These are phyloP conservation scores for Prinia subflava DNA, from an alignment of 2,113 vertebrate species.

Conservation along the genomic window DNA sequence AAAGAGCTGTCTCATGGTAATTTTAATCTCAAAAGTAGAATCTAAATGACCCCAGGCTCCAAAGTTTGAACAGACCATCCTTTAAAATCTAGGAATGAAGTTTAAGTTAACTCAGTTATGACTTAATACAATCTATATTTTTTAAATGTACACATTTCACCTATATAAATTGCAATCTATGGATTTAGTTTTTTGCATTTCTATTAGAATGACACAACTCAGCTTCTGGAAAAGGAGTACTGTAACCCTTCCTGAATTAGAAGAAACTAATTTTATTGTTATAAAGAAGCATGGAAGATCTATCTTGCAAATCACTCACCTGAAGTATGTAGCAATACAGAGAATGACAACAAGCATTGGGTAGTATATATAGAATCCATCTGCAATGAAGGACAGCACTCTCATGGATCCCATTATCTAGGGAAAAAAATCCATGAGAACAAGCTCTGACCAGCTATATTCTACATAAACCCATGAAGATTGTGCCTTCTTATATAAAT, in stretches of 20 bases:
- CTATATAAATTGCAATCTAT: not conserved
- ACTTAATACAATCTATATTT: not conserved
- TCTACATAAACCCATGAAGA: not conserved
- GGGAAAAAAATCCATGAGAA: not conserved
- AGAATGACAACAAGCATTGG: constrained; percentile 93
- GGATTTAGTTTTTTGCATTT: not conserved
- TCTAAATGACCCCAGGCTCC: not conserved
- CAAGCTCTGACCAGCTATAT: not conserved
- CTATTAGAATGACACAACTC: not conserved
- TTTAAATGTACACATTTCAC: not conserved
- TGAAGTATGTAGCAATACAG: constrained; percentile 92
- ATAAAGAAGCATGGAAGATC: not conserved
- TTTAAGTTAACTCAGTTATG: not conserved
- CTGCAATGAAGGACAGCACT: constrained; percentile 89
- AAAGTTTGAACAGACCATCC: not conserved
- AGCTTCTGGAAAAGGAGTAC: not conserved
- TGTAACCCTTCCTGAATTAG: not conserved
- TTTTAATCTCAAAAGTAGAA: not conserved
- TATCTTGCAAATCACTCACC: constrained; percentile 67
- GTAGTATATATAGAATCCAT: constrained; percentile 97
- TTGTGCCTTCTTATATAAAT: not conserved
- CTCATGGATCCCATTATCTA: constrained; percentile 96
- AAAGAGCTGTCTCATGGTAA: not conserved
- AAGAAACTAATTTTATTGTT: not conserved
- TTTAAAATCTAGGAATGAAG: not conserved